Percentiles rank a stretch among this genome's conserved stretches.
Evolutionary conservation across 2,888 invertebrate species (phyloP).

Genomic region (Macaria liturata): DNA sequence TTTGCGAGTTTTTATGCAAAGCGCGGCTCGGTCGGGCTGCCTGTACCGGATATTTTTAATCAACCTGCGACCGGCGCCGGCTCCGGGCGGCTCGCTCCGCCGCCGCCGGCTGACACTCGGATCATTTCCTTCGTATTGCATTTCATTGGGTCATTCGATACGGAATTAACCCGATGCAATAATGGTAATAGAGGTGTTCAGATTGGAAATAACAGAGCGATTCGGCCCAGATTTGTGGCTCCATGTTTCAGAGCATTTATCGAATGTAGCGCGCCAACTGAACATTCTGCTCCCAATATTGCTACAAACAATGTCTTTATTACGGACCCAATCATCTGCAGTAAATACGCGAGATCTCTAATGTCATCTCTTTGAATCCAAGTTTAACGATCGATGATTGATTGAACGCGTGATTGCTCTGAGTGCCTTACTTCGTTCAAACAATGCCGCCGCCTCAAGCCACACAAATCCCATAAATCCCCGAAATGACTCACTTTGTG

Average conservation of each 20-base stretch:
- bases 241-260: slow-evolving; percentile 9
- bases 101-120: slow-evolving; percentile 17
- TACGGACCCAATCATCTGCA: too few relatives aligned
- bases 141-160: slow-evolving; percentile 28
- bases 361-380: too few relatives aligned
- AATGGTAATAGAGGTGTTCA: slow-evolving; percentile 19
- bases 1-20: slow-evolving; percentile 62
- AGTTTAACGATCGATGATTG: too few relatives aligned
- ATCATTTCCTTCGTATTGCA: slow-evolving; percentile 36
- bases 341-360: too few relatives aligned
- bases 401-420: too few relatives aligned
- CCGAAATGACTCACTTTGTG: not conserved
- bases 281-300: too few relatives aligned
- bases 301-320: too few relatives aligned
- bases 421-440: too few relatives aligned
- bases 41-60: slow-evolving; percentile 50
- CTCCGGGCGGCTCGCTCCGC: slow-evolving; percentile 1
- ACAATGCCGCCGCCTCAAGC: too few relatives aligned
- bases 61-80: slow-evolving; percentile 38
- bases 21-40: slow-evolving; percentile 33
- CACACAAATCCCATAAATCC: not conserved
- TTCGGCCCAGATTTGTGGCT: slow-evolving; percentile 25
- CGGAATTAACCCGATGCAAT: slow-evolving; percentile 23
- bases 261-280: not conserved
- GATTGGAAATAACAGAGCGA: slow-evolving; percentile 20